Evolutionary conservation across 2,888 invertebrate species (phyloP).

Genomic region (Stratiomys singularior): DNA sequence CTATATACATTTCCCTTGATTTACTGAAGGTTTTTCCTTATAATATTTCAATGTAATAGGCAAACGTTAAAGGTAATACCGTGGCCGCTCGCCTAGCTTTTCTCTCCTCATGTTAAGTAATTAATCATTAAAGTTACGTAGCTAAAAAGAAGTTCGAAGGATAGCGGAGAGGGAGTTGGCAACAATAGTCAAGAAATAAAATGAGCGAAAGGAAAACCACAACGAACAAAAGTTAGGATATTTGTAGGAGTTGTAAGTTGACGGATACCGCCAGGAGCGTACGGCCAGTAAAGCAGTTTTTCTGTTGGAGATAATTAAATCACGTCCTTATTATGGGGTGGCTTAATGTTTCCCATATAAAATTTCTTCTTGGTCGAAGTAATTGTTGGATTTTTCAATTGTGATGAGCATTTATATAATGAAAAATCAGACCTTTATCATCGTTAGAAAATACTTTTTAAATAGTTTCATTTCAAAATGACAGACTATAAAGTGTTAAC

Average conservation of each 20-base stretch:
- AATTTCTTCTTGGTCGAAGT: too few relatives aligned
- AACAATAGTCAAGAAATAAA: slow-evolving; percentile 27
- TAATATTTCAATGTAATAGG: slow-evolving; percentile 32
- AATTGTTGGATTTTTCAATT: too few relatives aligned
- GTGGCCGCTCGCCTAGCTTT: neutral
- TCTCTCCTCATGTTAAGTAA: slow-evolving; percentile 2
- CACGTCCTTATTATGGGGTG: neutral
- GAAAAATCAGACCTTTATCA: too few relatives aligned
- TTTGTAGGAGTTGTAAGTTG: slow-evolving; percentile 1
- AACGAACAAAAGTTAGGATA: slow-evolving; percentile 10
- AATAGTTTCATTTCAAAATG: too few relatives aligned
- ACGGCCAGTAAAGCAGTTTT: neutral
- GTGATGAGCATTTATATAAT: too few relatives aligned
- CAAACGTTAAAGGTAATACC: slow-evolving; percentile 8
- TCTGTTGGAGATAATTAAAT: neutral
- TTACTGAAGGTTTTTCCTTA: slow-evolving; percentile 9
- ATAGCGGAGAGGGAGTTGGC: neutral
- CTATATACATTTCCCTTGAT: neutral
- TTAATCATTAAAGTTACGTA: slow-evolving; percentile 41
- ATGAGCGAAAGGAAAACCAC: too few relatives aligned
- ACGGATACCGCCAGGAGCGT: neutral
- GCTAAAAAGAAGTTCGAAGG: slow-evolving; percentile 19
- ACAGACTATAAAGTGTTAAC: too few relatives aligned
- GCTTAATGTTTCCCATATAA: too few relatives aligned
- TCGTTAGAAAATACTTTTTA: too few relatives aligned